Conservation (phyloP, 2,797 vertebrate genomes). For the Argyrosomus regius region DNA sequence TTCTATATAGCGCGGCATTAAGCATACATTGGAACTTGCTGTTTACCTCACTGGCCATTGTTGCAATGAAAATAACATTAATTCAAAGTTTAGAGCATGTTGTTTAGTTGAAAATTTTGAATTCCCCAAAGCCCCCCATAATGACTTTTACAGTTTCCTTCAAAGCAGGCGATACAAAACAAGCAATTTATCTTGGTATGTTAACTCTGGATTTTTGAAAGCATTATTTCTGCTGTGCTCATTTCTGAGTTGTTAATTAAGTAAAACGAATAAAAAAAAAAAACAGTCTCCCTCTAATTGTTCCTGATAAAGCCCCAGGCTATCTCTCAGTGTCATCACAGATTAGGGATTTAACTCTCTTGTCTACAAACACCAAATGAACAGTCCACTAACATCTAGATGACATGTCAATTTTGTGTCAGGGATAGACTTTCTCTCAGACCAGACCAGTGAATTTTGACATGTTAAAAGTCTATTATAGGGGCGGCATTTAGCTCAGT, state of each 20-base stretch:
- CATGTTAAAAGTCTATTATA: neutral
- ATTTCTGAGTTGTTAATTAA: slow-evolving; percentile 38
- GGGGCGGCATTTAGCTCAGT: too few species aligned
- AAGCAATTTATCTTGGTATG: slow-evolving; percentile 12
- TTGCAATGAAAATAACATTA: slow-evolving; percentile 9
- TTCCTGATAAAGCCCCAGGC: slow-evolving; percentile 41
- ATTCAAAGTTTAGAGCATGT: neutral
- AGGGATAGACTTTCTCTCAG: neutral
- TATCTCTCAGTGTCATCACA: slow-evolving; percentile 47
- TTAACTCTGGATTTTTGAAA: slow-evolving; percentile 24
- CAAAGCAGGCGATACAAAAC: slow-evolving; percentile 15
- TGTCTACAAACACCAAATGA: slow-evolving; percentile 22
- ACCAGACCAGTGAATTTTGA: neutral
- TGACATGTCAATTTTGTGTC: slow-evolving; percentile 21
- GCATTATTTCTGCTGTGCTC: slow-evolving; percentile 27
- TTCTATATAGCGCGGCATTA: neutral
- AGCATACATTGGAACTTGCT: neutral
- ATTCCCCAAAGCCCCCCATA: slow-evolving; percentile 16
- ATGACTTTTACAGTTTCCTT: slow-evolving; percentile 20
- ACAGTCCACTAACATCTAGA: slow-evolving; percentile 32
- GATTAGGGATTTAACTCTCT: slow-evolving; percentile 53
- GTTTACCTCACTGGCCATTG: slow-evolving; percentile 7
- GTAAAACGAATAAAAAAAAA: slow-evolving; percentile 34
- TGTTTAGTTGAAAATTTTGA: slow-evolving; percentile 30
- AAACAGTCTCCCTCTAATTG: slow-evolving; percentile 29